These are phyloP conservation scores for Suncus etruscus DNA, from an alignment of 2,113 vertebrate genomes.

Conservation along the genomic window DNA sequence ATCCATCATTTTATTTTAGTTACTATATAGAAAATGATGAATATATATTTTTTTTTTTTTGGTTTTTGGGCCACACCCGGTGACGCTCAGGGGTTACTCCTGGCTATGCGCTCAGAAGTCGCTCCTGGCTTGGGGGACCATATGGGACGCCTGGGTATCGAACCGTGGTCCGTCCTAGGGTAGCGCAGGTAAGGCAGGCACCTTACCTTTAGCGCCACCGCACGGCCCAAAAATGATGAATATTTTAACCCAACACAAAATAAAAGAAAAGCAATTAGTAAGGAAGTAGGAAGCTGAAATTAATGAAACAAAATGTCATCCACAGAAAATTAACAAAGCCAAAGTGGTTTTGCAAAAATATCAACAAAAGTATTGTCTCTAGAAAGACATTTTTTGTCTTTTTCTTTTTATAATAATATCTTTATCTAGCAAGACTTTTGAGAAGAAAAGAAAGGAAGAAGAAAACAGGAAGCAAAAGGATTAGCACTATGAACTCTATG, in stretches of 20 bases:
- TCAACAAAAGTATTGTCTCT: constrained; percentile 35
- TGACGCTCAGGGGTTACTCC: too few relatives aligned
- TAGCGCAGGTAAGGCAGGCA: too few relatives aligned
- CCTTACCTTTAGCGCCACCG: too few relatives aligned
- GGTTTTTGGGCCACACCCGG: too few relatives aligned
- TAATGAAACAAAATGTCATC: neutral
- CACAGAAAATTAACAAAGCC: constrained; percentile 2
- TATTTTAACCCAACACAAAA: too few relatives aligned
- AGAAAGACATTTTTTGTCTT: too few relatives aligned
- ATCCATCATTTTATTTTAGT: neutral
- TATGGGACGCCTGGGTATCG: too few relatives aligned
- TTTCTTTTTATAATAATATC: too few relatives aligned
- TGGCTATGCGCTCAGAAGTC: too few relatives aligned
- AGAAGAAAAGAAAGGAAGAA: constrained; percentile 47
- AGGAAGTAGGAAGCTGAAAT: neutral
- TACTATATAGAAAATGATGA: neutral
- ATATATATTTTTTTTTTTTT: too few relatives aligned
- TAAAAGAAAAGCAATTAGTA: neutral
- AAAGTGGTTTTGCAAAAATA: constrained; percentile 16
- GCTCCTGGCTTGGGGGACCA: too few relatives aligned
- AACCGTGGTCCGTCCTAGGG: too few relatives aligned
- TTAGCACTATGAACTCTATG: neutral
- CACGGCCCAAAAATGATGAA: neutral
- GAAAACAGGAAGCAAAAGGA: neutral
- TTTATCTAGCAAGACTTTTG: neutral